Evolutionary conservation across 2,797 vertebrate genomes (phyloP).

Genomic region (Labeo calbasu): DNA sequence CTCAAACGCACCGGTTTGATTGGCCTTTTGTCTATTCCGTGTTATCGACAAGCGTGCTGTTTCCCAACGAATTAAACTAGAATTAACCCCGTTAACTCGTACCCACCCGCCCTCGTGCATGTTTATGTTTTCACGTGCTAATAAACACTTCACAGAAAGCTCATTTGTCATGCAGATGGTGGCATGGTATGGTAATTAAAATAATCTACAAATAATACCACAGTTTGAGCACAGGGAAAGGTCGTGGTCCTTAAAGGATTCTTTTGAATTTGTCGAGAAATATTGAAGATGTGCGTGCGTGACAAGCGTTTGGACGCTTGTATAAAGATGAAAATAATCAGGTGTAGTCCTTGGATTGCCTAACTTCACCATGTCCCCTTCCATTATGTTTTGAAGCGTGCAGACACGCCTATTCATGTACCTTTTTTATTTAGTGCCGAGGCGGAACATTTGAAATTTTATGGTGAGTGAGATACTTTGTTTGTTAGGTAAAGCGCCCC

Average conservation of each 20-base stretch:
- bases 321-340: slow-evolving; percentile 47
- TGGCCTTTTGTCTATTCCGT: slow-evolving; percentile 62
- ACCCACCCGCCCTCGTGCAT: slow-evolving; percentile 32
- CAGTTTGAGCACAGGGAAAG: slow-evolving; percentile 65
- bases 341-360: slow-evolving; percentile 45
- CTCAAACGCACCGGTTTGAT: slow-evolving; percentile 85
- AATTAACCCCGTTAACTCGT: slow-evolving; percentile 52
- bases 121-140: slow-evolving; percentile 71
- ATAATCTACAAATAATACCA: slow-evolving; percentile 69
- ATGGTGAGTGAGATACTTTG: slow-evolving; percentile 61
- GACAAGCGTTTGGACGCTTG: slow-evolving; percentile 22
- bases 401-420: slow-evolving; percentile 62
- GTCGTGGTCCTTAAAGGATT: slow-evolving; percentile 26
- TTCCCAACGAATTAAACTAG: slow-evolving; percentile 75
- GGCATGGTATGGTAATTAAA: slow-evolving; percentile 68
- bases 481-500: slow-evolving; percentile 50
- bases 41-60: slow-evolving; percentile 80
- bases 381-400: slow-evolving; percentile 54
- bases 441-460: slow-evolving; percentile 65
- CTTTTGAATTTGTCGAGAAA: slow-evolving; percentile 1
- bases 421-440: slow-evolving; percentile 62
- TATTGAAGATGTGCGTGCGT: slow-evolving; percentile 33
- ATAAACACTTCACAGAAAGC: slow-evolving; percentile 70
- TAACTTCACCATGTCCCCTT: slow-evolving; percentile 57
- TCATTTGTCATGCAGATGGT: slow-evolving; percentile 72